phyloP scores from a whole-genome alignment of 1,140 invertebrate species.

The Atta colombica region DNA sequence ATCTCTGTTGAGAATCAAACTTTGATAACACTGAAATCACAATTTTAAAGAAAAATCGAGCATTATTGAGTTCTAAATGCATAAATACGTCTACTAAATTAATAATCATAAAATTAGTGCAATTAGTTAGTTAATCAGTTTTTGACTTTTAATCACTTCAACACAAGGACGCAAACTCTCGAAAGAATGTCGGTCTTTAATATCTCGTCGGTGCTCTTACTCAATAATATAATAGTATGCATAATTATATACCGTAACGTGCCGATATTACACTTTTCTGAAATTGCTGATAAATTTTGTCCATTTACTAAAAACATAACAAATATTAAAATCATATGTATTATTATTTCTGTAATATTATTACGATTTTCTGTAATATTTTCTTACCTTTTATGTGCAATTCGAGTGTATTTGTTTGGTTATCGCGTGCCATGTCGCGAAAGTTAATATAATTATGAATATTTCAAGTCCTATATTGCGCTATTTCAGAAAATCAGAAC shows the following conservation, averaged over 20 bases:
- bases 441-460: background rate
- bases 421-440: slow-evolving; percentile 75
- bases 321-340: slow-evolving; percentile 27
- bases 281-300: slow-evolving; percentile 78
- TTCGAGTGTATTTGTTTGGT: slow-evolving; percentile 69
- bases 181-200: too few species aligned
- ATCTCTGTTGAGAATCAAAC: too few species aligned
- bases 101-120: too few species aligned
- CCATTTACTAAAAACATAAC: slow-evolving; percentile 74
- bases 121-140: too few species aligned
- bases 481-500: slow-evolving; percentile 40
- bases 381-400: slow-evolving; percentile 76
- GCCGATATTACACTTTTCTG: slow-evolving; percentile 74
- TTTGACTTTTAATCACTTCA: too few species aligned
- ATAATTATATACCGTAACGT: slow-evolving; percentile 75
- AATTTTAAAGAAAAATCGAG: too few species aligned
- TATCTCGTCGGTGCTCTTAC: background rate
- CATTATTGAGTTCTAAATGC: too few species aligned
- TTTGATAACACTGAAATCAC: too few species aligned
- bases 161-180: too few species aligned
- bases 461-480: slow-evolving; percentile 45
- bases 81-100: too few species aligned
- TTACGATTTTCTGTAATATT: background rate
- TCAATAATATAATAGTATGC: slow-evolving; percentile 33
- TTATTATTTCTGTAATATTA: background rate